phyloP scores from a whole-genome alignment of 2,113 vertebrate species.

The Psephotus haematonotus region DNA sequence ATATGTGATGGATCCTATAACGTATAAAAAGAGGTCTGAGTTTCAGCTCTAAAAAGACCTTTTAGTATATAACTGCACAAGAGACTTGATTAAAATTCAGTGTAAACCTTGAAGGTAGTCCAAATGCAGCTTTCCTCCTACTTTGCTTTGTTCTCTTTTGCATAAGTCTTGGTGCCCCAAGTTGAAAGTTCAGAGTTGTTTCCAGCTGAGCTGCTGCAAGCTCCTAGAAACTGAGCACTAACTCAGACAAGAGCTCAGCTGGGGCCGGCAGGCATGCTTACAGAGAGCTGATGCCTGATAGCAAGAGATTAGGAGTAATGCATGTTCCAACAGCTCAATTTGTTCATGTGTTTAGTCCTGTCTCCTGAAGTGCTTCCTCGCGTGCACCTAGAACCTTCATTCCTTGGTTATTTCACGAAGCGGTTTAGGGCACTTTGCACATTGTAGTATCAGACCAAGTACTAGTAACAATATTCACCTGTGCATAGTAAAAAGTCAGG shows the following conservation, averaged over 20 bases:
- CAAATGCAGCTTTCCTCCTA: neutral
- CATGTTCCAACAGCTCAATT: neutral
- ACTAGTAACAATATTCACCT: neutral
- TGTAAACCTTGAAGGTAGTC: neutral
- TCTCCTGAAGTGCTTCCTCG: neutral
- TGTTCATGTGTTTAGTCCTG: neutral
- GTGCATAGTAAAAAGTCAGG: neutral
- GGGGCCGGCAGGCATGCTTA: neutral
- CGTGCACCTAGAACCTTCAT: neutral
- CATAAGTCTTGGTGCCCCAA: rapidly evolving
- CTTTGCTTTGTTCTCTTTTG: neutral
- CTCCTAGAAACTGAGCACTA: neutral
- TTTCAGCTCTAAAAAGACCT: neutral
- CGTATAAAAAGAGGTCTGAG: neutral
- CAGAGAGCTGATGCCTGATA: neutral
- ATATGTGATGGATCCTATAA: neutral
- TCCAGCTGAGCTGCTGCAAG: neutral
- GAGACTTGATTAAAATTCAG: neutral
- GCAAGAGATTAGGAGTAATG: neutral
- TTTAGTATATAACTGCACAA: neutral
- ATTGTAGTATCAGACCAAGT: neutral
- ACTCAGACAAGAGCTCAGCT: neutral
- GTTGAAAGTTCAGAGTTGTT: neutral
- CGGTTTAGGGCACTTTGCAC: neutral
- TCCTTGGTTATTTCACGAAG: neutral